Percentiles rank a stretch among this genome's conserved stretches.
Conservation (phyloP, 2,113 vertebrate species). For the Tragelaphus strepsiceros region DNA sequence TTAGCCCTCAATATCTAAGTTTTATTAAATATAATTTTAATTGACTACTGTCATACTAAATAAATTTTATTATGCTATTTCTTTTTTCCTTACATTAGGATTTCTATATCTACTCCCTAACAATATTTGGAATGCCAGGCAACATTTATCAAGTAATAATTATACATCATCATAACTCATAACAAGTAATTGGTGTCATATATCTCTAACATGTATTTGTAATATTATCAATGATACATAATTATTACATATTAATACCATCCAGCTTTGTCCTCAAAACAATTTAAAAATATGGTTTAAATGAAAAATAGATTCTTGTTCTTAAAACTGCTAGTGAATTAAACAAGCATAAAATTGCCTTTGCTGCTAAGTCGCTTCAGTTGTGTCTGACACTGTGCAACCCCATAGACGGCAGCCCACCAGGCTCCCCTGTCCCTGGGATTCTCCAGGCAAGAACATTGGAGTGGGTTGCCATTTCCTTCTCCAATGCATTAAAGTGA, state of each 20-base stretch:
- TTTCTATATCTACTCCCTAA: background rate
- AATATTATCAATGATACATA: background rate
- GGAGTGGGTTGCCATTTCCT: no score
- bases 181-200: background rate
- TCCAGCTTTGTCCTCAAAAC: background rate
- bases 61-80: background rate
- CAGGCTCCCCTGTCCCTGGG: no score
- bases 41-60: background rate
- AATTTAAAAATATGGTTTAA: background rate
- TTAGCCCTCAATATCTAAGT: background rate
- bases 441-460: no score
- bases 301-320: background rate
- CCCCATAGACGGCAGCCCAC: no score
- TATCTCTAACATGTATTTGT: background rate
- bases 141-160: slow-evolving; percentile 5
- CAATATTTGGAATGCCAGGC: background rate
- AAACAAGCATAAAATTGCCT: background rate
- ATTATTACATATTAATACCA: background rate
- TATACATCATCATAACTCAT: background rate
- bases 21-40: background rate
- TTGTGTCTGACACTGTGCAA: no score
- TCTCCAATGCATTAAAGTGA: no score
- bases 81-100: background rate
- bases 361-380: no score
- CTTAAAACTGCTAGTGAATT: slow-evolving; percentile 5